Evolutionary conservation across 1,140 invertebrate genomes (phyloP), one percentile per base, ranked within the genome.

Genomic region (Ooceraea biroi): DNA sequence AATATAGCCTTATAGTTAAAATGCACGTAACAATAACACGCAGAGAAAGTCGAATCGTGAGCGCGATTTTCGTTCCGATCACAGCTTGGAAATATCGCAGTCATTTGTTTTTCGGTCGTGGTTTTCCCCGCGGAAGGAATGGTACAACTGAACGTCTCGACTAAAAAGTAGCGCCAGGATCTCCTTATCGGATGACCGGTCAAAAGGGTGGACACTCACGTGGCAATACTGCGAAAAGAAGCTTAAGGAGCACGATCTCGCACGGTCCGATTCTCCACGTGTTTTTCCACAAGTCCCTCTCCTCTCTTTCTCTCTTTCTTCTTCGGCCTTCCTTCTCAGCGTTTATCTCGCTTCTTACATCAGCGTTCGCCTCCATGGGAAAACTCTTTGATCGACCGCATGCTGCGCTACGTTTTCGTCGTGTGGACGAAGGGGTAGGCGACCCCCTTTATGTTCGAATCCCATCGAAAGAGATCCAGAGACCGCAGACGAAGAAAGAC

Each of bases 321-420:
- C 5, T 1, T 36, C 17, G 3, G n/a, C 17, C 27, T 50, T 76
- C 30, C 48, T 22, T 30, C 19, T 30, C 58, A 1, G 19, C 36
- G 36, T 83, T 72, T 72, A 52, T 63, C 44, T 60, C n/a, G 11
- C 27, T 48, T 25, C 17, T 66, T 58, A 50, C 52, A 68, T 27
- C 19, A 66, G 19, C 78, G 52, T 66, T 3, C 52, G 19, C 69
- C 27, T 44, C 44, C 57, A 74, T 84, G 86, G 65, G 77, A 85
- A 82, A 85, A 27, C 60, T 78, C 77, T 88, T 83, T 78, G 87
- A 88, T 46, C n/a, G 83, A 68, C 61, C 87, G 86, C 50, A 55
- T 69, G 73, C 61, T 46, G 58, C n/a, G 68, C 27, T 27, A 46
- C 74, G 68, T 82, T 84, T 76, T 87, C 72, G 82, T 46, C 83